Percentiles rank a stretch among this genome's conserved stretches.
These are phyloP conservation scores for Penaeus vannamei DNA, from an alignment of 1,140 invertebrate genomes.

Conservation along the genomic window DNA sequence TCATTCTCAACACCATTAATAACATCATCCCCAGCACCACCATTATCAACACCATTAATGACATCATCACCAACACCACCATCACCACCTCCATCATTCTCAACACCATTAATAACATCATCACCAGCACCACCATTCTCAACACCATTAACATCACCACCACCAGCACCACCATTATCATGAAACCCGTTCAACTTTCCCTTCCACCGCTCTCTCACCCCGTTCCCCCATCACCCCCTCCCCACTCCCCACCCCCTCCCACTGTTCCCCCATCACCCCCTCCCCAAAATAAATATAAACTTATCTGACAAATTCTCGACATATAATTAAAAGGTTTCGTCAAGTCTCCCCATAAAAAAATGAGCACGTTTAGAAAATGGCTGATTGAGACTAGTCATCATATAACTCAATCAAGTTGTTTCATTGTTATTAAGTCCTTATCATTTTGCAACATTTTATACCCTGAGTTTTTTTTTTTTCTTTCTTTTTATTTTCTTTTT, in stretches of 20 bases:
- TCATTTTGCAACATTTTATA: no score
- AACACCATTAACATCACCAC: conserved; percentile 31
- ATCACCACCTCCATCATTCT: no score
- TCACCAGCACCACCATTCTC: conserved; percentile 62
- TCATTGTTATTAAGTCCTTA: no score
- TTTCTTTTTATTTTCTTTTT: no score
- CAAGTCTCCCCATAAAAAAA: not conserved
- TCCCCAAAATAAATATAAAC: no score
- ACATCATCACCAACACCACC: conserved; percentile 27
- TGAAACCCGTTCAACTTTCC: not conserved
- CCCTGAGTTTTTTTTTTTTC: no score
- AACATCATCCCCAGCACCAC: conserved; percentile 67
- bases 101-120: conserved; percentile 66
- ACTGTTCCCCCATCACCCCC: not conserved
- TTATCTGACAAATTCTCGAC: no score
- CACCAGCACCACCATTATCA: conserved; percentile 7
- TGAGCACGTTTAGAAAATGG: no score
- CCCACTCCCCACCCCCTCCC: not conserved
- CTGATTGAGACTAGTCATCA: no score
- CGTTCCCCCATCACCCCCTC: not conserved
- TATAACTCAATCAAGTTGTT: no score
- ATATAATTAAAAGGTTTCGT: not conserved
- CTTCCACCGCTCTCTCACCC: not conserved
- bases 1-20: conserved; percentile 41
- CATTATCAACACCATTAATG: conserved; percentile 38